Base-by-base conservation (phyloP, 64 coral and sea anemone species). In the Porites lutea region DNA sequence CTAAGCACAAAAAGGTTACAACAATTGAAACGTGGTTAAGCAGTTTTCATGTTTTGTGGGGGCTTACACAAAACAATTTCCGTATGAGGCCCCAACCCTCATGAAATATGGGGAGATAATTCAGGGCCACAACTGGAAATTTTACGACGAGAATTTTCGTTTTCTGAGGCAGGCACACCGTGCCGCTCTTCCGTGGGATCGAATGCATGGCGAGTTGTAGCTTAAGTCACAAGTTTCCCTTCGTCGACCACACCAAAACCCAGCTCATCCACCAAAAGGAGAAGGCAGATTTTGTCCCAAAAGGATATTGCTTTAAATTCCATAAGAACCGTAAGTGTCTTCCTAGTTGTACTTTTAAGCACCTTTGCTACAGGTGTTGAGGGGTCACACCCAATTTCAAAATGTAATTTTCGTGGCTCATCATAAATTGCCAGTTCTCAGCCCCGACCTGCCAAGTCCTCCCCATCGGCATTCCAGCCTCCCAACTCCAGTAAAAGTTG, bases 91-190 rank as follows among this genome's bases (percentile, higher is more conserved):
- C 71, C 71, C 61, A 0, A 4, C 53, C 53, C 0, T 55, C 53
- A 55, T 55, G 53, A 55, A 55, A 55, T 55, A 55, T 55, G 2
- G 62, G 3, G 43, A 70, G 4, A 69, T n/a, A 3, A 49, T 86
- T 47, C 65, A 68, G 48, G 82, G 82, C n/a, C 22, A 50, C 18
- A 68, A 86, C 48, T 86, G 82, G 82, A 59, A 52, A 20, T 70
- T 12, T 70, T 86, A 49, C 70, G 82, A 86, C 70, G 67, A 92
- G 19, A 92, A 92, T 78, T 92, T 92, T 20, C 81, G 90, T 21
- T 92, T 68, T 57, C 22, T 92, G 60, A 52, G 91, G 67, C 71
- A 77, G 57, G 27, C 48, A 14, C 22, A 16, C 47, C 52, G 4
- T 46, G 1, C 53, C 13, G 48, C 87, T 16, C 44, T 75, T 7